Conservation (phyloP, 1,140 invertebrate species). For the Solen grandis region DNA sequence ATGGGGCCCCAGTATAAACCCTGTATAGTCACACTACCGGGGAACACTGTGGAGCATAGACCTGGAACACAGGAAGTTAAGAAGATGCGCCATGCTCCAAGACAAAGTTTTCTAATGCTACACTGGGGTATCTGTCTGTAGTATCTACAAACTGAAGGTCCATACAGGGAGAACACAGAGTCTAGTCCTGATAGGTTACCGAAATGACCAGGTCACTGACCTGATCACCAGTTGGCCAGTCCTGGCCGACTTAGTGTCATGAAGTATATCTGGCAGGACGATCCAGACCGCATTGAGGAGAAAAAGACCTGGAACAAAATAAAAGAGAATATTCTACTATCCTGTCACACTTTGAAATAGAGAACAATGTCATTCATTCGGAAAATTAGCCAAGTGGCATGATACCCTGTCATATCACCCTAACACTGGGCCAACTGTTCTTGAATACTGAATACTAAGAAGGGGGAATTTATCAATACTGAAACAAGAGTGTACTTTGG, state of each 20-base stretch:
- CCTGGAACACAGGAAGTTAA: not conserved
- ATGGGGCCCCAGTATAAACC: not conserved
- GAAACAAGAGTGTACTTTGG: not conserved
- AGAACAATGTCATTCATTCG: not conserved
- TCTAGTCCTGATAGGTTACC: not conserved
- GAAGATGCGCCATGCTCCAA: too few species aligned
- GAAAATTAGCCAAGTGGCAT: not conserved
- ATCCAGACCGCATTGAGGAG: slow-evolving; percentile 97
- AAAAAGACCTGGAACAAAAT: slow-evolving; percentile 92
- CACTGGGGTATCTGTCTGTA: too few species aligned
- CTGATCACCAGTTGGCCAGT: slow-evolving; percentile 96
- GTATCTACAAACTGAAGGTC: too few species aligned
- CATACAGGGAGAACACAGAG: too few species aligned
- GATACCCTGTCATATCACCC: not conserved
- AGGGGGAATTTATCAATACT: not conserved
- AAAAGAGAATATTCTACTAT: too few species aligned
- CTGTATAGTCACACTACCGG: not conserved
- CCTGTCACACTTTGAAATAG: too few species aligned
- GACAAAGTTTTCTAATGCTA: too few species aligned
- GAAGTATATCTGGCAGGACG: slow-evolving; percentile 99
- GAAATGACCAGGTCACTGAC: not conserved
- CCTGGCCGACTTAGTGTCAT: slow-evolving; percentile 99
- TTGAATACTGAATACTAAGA: not conserved
- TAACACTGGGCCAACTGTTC: not conserved
- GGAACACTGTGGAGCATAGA: not conserved